phyloP scores from a whole-genome alignment of 2,113 vertebrate species.

The Podarcis raffonei region DNA sequence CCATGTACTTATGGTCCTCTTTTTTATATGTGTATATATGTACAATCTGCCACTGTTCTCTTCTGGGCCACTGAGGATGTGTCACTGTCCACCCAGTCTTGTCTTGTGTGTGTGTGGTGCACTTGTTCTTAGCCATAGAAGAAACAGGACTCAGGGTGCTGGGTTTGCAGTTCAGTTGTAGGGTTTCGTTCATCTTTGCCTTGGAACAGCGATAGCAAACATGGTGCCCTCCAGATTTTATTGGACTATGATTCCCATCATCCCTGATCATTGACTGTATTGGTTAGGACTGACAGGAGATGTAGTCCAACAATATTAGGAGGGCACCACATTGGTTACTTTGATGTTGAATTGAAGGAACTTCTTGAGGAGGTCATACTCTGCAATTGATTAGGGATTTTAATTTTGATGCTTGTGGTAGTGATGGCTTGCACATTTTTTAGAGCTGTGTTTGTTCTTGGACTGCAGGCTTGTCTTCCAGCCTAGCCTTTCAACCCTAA shows the following conservation, averaged over 20 bases:
- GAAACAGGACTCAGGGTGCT: not conserved
- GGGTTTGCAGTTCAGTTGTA: not conserved
- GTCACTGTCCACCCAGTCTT: not conserved
- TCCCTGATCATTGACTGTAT: too few relatives aligned
- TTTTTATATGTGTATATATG: not conserved
- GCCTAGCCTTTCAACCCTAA: not conserved
- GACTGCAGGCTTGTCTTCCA: conserved; percentile 28
- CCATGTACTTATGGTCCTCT: not conserved
- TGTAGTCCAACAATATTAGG: too few relatives aligned
- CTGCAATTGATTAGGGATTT: not conserved
- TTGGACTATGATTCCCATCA: too few relatives aligned
- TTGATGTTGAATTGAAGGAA: not conserved
- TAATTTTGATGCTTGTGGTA: not conserved
- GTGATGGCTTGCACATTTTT: not conserved
- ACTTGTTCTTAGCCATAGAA: not conserved
- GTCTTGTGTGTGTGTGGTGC: not conserved
- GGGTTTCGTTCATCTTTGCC: not conserved
- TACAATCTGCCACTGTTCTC: not conserved
- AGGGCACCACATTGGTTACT: too few relatives aligned
- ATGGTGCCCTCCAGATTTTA: too few relatives aligned
- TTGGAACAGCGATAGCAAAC: not conserved
- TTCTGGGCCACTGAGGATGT: not conserved
- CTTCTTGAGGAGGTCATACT: not conserved
- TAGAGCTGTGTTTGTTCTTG: accelerated
- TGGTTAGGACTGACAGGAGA: too few relatives aligned